A percentile compares a stretch with the other conserved stretches of the same genome.
Conservation (phyloP, 2,888 invertebrate genomes). For the Aleiodes testaceus region DNA sequence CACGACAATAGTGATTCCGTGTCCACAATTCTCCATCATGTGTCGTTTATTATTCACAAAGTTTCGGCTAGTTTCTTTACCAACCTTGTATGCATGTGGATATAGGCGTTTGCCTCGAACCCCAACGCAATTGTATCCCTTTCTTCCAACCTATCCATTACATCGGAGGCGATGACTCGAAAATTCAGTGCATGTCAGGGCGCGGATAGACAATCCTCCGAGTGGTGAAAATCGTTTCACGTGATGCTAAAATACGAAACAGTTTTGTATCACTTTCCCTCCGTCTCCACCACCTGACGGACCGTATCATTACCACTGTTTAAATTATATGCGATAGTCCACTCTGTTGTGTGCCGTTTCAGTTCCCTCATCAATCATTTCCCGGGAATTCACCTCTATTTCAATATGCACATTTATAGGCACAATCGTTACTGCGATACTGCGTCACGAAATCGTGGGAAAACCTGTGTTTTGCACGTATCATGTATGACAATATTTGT, state of each 20-base stretch:
- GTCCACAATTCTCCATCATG: constrained; percentile 49
- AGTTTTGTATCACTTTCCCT: constrained; percentile 47
- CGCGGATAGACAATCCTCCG: constrained; percentile 2
- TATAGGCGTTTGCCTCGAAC: constrained; percentile 49
- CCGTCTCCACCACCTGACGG: constrained; percentile 10
- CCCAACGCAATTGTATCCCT: constrained; percentile 39
- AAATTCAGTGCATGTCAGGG: constrained; percentile 30
- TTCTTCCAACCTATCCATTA: constrained; percentile 33
- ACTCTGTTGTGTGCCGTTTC: constrained; percentile 38
- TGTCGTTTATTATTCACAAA: constrained; percentile 38
- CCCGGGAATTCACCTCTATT: constrained; percentile 33
- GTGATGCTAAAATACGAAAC: constrained; percentile 43
- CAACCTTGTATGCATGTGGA: constrained; percentile 41
- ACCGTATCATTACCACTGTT: constrained; percentile 58
- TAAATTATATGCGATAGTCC: constrained; percentile 54
- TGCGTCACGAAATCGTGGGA: constrained; percentile 28
- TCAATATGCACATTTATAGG: constrained; percentile 1
- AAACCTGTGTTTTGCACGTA: constrained; percentile 14
- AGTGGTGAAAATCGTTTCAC: constrained; percentile 3
- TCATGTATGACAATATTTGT: constrained; percentile 21
- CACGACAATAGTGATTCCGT: constrained; percentile 40
- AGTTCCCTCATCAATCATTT: constrained; percentile 58
- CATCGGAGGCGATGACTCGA: constrained; percentile 23
- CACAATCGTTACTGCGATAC: not conserved
- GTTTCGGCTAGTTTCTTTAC: constrained; percentile 12